Evolutionary conservation across 2,888 invertebrate species (phyloP).

Genomic region (Autographa pulchrina): DNA sequence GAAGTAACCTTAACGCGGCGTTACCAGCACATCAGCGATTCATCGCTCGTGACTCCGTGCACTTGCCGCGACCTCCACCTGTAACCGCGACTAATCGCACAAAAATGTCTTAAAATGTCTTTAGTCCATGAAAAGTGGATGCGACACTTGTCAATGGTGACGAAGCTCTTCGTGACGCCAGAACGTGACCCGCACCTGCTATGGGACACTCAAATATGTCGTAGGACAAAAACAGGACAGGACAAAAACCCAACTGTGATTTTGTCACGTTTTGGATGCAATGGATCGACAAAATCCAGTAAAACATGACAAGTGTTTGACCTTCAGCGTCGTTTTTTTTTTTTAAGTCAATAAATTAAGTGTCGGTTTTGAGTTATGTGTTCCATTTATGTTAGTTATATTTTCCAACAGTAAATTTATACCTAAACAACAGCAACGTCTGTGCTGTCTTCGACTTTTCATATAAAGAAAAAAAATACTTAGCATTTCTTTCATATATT

Average conservation of each 20-base stretch:
- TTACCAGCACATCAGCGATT: slow-evolving; percentile 50
- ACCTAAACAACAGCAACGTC: no score
- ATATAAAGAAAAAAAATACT: no score
- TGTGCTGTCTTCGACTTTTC: no score
- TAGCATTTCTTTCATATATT: not conserved
- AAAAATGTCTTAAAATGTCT: slow-evolving; percentile 73
- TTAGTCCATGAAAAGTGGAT: slow-evolving; percentile 68
- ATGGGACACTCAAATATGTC: slow-evolving; percentile 67
- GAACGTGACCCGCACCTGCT: slow-evolving; percentile 76
- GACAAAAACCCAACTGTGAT: slow-evolving; percentile 59
- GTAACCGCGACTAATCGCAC: slow-evolving; percentile 78
- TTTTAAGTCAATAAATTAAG: not conserved
- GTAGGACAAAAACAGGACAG: slow-evolving; percentile 59
- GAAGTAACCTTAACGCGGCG: slow-evolving; percentile 44
- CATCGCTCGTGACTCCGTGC: slow-evolving; percentile 68
- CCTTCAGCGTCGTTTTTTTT: slow-evolving; percentile 40
- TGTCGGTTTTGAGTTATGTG: not conserved
- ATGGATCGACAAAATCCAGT: slow-evolving; percentile 31
- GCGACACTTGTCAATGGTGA: slow-evolving; percentile 65
- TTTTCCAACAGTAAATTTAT: no score
- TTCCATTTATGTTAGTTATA: no score
- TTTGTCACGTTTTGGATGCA: slow-evolving; percentile 63
- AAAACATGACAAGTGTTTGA: slow-evolving; percentile 37
- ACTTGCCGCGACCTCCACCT: slow-evolving; percentile 81
- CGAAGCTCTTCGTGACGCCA: slow-evolving; percentile 59